Conservation (phyloP, 2,113 vertebrate species). For the Nymphicus hollandicus region DNA sequence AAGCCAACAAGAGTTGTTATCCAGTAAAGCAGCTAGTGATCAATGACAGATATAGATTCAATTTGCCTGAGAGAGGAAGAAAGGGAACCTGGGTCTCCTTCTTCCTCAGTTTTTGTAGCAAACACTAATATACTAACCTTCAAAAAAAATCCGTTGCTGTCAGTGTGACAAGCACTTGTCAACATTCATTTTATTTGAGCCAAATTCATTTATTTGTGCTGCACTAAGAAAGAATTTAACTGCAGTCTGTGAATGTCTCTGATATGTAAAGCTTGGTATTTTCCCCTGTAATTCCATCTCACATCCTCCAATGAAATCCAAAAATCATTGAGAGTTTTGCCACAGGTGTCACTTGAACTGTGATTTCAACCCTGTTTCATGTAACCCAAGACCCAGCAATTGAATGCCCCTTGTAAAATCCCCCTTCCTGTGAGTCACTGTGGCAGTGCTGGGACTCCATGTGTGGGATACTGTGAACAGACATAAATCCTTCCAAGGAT, state of each 20-base stretch:
- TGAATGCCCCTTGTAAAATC: neutral
- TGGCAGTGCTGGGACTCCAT: neutral
- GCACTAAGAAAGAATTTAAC: neutral
- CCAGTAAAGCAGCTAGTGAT: neutral
- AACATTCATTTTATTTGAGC: neutral
- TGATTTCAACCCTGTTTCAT: neutral
- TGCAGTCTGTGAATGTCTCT: neutral
- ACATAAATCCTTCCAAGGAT: neutral
- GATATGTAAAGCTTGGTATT: neutral
- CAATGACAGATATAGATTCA: constrained; percentile 7
- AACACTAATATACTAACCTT: neutral
- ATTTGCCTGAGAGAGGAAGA: constrained; percentile 18
- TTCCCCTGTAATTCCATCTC: constrained; percentile 2
- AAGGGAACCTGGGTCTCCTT: neutral
- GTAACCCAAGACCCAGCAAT: neutral
- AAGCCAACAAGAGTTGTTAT: neutral
- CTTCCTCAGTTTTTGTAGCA: neutral
- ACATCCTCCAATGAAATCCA: neutral
- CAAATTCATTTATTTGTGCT: constrained; percentile 41
- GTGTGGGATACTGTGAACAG: neutral
- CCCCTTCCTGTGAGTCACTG: neutral
- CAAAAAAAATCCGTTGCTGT: neutral
- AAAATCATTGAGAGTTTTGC: constrained; percentile 18
- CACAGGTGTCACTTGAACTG: neutral
- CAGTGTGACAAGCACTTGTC: neutral